Conservation (phyloP, 2,888 invertebrate species). For the Tethea ocularis region DNA sequence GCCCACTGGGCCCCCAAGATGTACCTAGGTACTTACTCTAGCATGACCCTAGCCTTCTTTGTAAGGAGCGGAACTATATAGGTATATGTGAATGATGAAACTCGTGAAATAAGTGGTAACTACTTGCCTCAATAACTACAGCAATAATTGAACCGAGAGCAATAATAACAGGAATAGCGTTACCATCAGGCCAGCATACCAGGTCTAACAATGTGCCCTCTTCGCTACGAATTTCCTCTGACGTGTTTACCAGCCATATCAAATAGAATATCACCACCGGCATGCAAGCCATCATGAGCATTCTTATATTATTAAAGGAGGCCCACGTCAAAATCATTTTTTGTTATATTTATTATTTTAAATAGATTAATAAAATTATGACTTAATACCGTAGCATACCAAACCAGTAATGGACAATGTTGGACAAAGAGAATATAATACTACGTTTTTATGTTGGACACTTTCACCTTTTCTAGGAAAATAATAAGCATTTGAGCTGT, state of each 20-base stretch:
- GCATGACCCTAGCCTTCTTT: too few relatives aligned
- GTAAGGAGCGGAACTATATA: too few relatives aligned
- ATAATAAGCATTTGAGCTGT: too few relatives aligned
- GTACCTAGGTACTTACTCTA: too few relatives aligned
- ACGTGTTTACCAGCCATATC: slow-evolving; percentile 75
- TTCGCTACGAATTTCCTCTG: slow-evolving; percentile 74
- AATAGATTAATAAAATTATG: too few relatives aligned
- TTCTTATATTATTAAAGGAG: slow-evolving; percentile 74
- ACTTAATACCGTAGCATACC: too few relatives aligned
- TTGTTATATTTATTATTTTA: too few relatives aligned
- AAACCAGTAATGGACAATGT: too few relatives aligned
- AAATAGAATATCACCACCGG: slow-evolving; percentile 76
- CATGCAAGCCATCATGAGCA: slow-evolving; percentile 77
- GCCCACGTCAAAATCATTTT: slow-evolving; percentile 73
- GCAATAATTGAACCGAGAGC: slow-evolving; percentile 70
- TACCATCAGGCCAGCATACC: slow-evolving; percentile 79
- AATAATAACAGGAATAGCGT: slow-evolving; percentile 76
- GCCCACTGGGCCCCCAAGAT: too few relatives aligned
- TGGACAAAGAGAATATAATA: too few relatives aligned
- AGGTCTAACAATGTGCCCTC: slow-evolving; percentile 73
- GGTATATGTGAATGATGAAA: neutral
- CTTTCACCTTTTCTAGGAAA: too few relatives aligned
- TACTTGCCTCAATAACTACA: slow-evolving; percentile 69
- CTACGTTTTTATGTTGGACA: too few relatives aligned
- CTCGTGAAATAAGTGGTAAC: slow-evolving; percentile 9